Percentiles rank a stretch among this genome's conserved stretches.
Conservation (phyloP, 2,113 vertebrate genomes). For the Rhinoptilus africanus region DNA sequence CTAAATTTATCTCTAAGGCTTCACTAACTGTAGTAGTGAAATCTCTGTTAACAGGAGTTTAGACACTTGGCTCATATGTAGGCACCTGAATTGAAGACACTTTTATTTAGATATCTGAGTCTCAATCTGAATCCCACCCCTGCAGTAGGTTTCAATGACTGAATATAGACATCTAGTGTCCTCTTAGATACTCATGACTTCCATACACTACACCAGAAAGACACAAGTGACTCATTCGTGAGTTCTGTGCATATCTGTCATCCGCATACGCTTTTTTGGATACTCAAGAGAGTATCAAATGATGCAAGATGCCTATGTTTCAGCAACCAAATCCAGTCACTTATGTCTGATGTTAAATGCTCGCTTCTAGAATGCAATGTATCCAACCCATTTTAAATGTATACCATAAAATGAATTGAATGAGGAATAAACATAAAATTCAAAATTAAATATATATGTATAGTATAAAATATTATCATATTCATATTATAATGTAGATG, state of each 20-base stretch:
- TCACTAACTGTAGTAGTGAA: not conserved
- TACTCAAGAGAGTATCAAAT: not conserved
- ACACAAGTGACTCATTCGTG: not conserved
- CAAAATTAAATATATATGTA: not conserved
- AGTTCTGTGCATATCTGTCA: not conserved
- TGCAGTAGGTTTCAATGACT: not conserved
- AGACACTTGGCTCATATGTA: not conserved
- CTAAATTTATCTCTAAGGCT: not conserved
- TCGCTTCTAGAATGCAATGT: not conserved
- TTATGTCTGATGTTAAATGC: not conserved
- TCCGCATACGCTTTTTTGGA: not conserved
- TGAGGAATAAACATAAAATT: not conserved
- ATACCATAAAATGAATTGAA: not conserved
- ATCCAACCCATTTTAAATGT: not conserved
- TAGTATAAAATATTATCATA: not conserved
- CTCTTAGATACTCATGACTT: not conserved
- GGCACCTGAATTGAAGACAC: not conserved
- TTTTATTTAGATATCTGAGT: not conserved
- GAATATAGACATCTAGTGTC: not conserved
- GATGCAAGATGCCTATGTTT: not conserved
- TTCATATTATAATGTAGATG: not conserved
- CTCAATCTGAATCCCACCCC: not conserved
- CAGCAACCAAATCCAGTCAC: not conserved
- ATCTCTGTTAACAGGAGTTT: not conserved
- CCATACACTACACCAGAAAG: not conserved